A percentile compares a stretch with the other conserved stretches of the same genome.
Evolutionary conservation across 2,888 invertebrate genomes (phyloP).

Genomic region (Amphipyra berbera): DNA sequence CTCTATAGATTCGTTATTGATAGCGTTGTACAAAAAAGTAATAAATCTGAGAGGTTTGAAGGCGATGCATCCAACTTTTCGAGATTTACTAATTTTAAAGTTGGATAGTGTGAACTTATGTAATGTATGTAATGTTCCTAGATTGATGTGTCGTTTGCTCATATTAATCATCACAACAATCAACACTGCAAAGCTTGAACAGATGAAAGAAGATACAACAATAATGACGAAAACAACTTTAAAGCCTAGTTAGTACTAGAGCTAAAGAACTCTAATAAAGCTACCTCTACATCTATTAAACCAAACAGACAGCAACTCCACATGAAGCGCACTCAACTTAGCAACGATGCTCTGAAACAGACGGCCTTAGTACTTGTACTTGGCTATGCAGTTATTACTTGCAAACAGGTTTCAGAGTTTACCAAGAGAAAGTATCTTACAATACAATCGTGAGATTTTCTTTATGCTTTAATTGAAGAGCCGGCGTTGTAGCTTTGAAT

Average conservation of each 20-base stretch:
- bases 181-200: too few species aligned
- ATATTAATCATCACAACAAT: too few species aligned
- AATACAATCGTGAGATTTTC: conserved; percentile 37
- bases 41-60: not conserved
- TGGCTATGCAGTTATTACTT: conserved; percentile 49
- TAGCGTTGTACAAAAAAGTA: conserved; percentile 11
- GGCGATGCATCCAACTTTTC: not conserved
- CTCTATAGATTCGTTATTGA: not conserved
- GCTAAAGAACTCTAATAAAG: conserved; percentile 15
- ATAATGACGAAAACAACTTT: too few species aligned
- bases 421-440: conserved; percentile 58
- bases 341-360: conserved; percentile 37
- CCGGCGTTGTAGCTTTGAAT: conserved; percentile 18
- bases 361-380: conserved; percentile 25
- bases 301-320: conserved; percentile 12
- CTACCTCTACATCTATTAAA: conserved; percentile 6
- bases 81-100: too few species aligned
- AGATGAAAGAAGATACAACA: too few species aligned
- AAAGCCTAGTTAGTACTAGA: not conserved
- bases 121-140: too few species aligned
- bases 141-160: too few species aligned
- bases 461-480: conserved; percentile 41
- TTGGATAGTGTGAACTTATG: too few species aligned
- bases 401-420: conserved; percentile 53
- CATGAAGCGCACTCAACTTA: conserved; percentile 23